Conservation (phyloP, 2,888 invertebrate genomes). For the Bugulina stolonifera region DNA sequence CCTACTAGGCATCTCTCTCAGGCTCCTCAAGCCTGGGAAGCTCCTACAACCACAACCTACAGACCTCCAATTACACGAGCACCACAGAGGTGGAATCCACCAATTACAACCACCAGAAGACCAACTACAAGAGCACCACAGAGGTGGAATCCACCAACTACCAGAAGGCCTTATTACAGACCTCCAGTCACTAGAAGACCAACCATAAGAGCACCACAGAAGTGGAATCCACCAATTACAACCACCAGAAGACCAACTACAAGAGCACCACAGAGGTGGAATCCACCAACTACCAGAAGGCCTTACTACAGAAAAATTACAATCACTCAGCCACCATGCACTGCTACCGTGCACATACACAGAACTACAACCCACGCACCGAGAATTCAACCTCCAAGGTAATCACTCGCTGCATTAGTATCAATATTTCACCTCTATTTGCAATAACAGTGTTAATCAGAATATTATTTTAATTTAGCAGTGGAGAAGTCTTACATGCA, state of each 20-base stretch:
- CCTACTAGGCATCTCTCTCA: neutral
- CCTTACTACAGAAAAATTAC: no score
- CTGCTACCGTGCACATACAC: no score
- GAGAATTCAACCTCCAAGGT: no score
- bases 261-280: neutral
- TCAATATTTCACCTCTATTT: no score
- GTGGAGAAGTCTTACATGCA: no score
- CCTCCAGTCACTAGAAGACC: neutral
- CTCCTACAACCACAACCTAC: neutral
- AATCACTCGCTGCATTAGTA: no score
- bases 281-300: neutral
- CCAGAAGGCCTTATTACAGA: no score
- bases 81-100: neutral
- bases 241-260: neutral
- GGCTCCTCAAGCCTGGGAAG: neutral
- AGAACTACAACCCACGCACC: no score
- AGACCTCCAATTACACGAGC: neutral
- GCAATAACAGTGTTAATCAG: no score
- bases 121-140: neutral
- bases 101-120: neutral
- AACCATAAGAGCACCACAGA: neutral
- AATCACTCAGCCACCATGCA: no score
- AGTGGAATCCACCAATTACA: neutral
- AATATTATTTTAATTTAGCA: no score
- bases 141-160: neutral